phyloP scores from a whole-genome alignment of 92 coral and sea anemone genomes.

The Isaurus tuberculatus region DNA sequence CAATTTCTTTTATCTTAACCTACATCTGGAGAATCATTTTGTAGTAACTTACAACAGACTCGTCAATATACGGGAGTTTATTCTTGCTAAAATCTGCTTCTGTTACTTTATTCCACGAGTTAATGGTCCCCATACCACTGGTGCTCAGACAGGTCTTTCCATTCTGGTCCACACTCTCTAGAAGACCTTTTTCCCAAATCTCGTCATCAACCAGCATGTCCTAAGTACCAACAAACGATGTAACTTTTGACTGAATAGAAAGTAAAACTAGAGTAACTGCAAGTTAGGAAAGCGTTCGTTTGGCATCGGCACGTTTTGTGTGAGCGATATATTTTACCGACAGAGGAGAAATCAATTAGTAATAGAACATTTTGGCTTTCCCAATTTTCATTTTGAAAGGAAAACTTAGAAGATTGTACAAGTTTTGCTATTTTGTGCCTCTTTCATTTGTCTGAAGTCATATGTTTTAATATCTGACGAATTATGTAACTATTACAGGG shows the following conservation, averaged over 20 bases:
- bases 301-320: too few relatives aligned
- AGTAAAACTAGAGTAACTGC: too few relatives aligned
- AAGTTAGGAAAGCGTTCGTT: background rate
- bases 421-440: too few relatives aligned
- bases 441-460: too few relatives aligned
- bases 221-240: conserved; percentile 34
- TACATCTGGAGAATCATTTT: background rate
- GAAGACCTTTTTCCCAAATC: conserved; percentile 90
- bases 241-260: background rate
- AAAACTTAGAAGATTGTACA: too few relatives aligned
- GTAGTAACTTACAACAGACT: conserved; percentile 82
- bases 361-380: too few relatives aligned
- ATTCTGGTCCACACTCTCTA: conserved; percentile 73
- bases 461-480: too few relatives aligned
- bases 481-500: too few relatives aligned
- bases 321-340: too few relatives aligned
- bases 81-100: conserved; percentile 88
- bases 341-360: too few relatives aligned
- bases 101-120: conserved; percentile 69
- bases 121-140: conserved; percentile 46
- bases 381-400: too few relatives aligned
- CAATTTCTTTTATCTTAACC: background rate
- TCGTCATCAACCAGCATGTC: conserved; percentile 91
- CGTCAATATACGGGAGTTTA: conserved; percentile 89
- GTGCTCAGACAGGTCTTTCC: conserved; percentile 71